A percentile compares a stretch with the other conserved stretches of the same genome.
These are phyloP conservation scores for Tenualosa ilisha DNA, from an alignment of 2,797 vertebrate species.

Conservation along the genomic window DNA sequence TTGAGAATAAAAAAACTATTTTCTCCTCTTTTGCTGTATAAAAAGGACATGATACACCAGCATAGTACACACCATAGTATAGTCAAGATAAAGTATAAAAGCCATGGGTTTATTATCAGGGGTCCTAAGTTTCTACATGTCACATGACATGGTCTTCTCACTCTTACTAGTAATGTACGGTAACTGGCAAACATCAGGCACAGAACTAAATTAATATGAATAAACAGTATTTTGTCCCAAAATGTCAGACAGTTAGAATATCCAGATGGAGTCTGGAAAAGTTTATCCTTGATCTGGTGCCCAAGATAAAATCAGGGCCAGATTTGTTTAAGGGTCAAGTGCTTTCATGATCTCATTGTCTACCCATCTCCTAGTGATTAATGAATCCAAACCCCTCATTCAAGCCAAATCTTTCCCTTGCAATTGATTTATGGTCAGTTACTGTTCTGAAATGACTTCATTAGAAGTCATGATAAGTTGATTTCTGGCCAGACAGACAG, in stretches of 20 bases:
- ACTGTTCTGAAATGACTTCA: neutral
- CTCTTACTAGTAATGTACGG: neutral
- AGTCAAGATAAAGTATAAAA: neutral
- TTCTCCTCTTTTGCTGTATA: neutral
- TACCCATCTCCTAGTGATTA: no score
- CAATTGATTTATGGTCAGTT: neutral
- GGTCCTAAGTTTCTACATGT: neutral
- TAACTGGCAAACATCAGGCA: neutral
- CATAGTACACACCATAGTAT: neutral
- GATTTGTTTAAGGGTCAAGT: neutral
- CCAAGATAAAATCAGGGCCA: neutral
- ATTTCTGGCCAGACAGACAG: no score
- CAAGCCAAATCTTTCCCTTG: neutral
- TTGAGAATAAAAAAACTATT: neutral
- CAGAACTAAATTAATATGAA: neutral
- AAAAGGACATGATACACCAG: neutral
- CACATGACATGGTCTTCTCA: neutral
- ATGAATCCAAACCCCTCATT: neutral
- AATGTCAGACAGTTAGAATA: neutral
- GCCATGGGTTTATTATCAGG: neutral
- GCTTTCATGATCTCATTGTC: neutral
- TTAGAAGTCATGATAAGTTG: neutral
- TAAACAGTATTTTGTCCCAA: neutral
- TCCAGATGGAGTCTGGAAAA: neutral
- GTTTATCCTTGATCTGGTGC: neutral